Base-by-base conservation (phyloP, 2,113 vertebrate species). In the Sciurus niger region DNA sequence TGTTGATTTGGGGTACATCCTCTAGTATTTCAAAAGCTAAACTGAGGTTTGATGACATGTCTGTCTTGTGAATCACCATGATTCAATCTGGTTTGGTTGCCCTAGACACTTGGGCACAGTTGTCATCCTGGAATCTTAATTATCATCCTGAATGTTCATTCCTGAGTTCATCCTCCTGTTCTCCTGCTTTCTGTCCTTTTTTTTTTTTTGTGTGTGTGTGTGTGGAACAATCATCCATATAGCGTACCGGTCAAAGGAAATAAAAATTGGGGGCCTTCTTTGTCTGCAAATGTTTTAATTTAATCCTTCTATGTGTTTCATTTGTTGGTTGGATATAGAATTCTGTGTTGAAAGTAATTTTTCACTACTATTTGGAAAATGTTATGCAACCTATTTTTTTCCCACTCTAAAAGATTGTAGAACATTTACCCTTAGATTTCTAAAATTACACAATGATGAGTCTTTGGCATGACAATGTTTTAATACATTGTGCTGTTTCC, bases 41-140 rank as follows among this genome's bases (percentile, higher is more conserved):
- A 46, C 40, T 8, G 48, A 73, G 13, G 12, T 13, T 73, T 17
- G 34, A 46, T 58, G 70, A 65, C 22, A 8, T n/a, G 28, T 73
- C 55, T 48, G 16, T 86, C 58, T 24, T 13, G 18, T 37, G 88
- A 58, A 40, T 40, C 40, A 40, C 40, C 40, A 40, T 40, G 40
- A 8, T 51, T 25, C 46, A 7, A 0, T 25, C 12, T 30, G 7
- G 13, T 85, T 60, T 84, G 78, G 11, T 32, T 87, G 65, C 25
- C 46, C 46, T 30, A 22, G 4, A 46, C 1, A 22, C 2, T 25
- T 24, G 0, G 14, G 18, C 13, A 43, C 24, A 34, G 1, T 48
- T 76, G 46, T 73, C 30, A 40, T 76, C 18, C 89, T 51, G 8
- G 5, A 20, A 30, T 86, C 24, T 84, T 88, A 65, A 28, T 70